Evolutionary conservation across 2,888 invertebrate species (phyloP).

Genomic region (Schizotus pectinicornis): DNA sequence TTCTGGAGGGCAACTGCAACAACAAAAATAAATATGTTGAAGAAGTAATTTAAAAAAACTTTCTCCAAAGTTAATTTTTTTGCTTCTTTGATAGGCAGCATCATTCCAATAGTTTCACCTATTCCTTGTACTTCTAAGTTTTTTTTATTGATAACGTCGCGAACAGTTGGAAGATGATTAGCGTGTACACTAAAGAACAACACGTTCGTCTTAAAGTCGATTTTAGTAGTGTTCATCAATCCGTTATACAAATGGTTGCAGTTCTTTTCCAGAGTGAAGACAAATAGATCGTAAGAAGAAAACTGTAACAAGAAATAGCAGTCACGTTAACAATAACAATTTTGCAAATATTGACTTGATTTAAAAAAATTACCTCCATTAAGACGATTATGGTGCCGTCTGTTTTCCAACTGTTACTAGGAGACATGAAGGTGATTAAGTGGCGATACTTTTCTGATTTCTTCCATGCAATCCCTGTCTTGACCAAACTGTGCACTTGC

Average conservation of each 20-base stretch:
- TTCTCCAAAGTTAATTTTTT: background rate
- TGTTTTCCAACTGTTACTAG: conserved; percentile 52
- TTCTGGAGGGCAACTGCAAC: conserved; percentile 42
- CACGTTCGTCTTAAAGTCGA: background rate
- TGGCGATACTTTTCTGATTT: conserved; percentile 34
- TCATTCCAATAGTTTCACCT: background rate
- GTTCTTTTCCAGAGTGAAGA: background rate
- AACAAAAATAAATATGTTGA: background rate
- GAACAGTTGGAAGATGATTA: too few species aligned
- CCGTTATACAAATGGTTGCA: background rate
- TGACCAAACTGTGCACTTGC: conserved; percentile 54
- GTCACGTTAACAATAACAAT: background rate
- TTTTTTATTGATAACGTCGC: background rate
- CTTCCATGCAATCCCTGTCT: conserved; percentile 54
- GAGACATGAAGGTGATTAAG: conserved; percentile 56
- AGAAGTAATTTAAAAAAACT: background rate
- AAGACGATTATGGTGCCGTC: conserved; percentile 54
- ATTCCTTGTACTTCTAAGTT: background rate
- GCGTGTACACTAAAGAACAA: background rate
- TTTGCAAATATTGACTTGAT: too few species aligned
- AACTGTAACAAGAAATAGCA: background rate
- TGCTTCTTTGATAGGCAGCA: conserved; percentile 1
- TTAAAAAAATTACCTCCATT: conserved; percentile 27
- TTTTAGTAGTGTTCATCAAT: background rate
- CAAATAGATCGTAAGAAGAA: background rate